These are phyloP conservation scores for Chloroclysta siterata DNA, from an alignment of 2,888 invertebrate species.

Conservation along the genomic window DNA sequence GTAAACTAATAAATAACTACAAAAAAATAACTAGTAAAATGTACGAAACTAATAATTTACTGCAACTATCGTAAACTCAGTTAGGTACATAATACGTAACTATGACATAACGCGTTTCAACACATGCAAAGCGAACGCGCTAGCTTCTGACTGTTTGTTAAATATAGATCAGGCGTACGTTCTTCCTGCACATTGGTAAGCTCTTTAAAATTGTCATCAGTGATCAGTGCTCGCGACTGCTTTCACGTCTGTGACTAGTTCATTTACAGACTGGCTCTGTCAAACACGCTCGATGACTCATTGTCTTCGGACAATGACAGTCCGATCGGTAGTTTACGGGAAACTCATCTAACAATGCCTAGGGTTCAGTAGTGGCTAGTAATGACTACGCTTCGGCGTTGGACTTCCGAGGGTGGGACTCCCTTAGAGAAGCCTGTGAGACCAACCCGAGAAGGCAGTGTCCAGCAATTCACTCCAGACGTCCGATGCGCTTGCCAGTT, in stretches of 20 bases:
- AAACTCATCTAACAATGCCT: slow-evolving; percentile 62
- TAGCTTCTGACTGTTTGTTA: slow-evolving; percentile 77
- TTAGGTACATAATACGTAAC: slow-evolving; percentile 54
- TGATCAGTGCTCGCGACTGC: slow-evolving; percentile 81
- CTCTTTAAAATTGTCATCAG: slow-evolving; percentile 83
- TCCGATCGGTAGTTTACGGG: slow-evolving; percentile 50
- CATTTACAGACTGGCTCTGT: slow-evolving; percentile 71
- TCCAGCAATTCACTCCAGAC: slow-evolving; percentile 89
- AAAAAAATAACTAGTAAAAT: not conserved
- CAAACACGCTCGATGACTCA: slow-evolving; percentile 69
- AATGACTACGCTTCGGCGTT: slow-evolving; percentile 85
- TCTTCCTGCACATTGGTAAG: slow-evolving; percentile 80
- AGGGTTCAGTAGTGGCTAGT: slow-evolving; percentile 62
- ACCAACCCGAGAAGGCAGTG: slow-evolving; percentile 89
- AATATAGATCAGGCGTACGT: slow-evolving; percentile 76
- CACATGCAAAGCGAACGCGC: slow-evolving; percentile 80
- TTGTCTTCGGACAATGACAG: slow-evolving; percentile 54
- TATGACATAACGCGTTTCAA: slow-evolving; percentile 76
- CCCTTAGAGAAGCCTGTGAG: slow-evolving; percentile 86
- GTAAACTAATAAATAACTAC: too few species aligned
- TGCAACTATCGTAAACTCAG: slow-evolving; percentile 38
- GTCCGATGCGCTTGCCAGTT: slow-evolving; percentile 95
- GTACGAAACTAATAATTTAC: slow-evolving; percentile 31
- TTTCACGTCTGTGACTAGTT: slow-evolving; percentile 80
- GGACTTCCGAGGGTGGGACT: slow-evolving; percentile 88